Evolutionary conservation across 2,888 invertebrate genomes (phyloP).

Genomic region (Empis livida): DNA sequence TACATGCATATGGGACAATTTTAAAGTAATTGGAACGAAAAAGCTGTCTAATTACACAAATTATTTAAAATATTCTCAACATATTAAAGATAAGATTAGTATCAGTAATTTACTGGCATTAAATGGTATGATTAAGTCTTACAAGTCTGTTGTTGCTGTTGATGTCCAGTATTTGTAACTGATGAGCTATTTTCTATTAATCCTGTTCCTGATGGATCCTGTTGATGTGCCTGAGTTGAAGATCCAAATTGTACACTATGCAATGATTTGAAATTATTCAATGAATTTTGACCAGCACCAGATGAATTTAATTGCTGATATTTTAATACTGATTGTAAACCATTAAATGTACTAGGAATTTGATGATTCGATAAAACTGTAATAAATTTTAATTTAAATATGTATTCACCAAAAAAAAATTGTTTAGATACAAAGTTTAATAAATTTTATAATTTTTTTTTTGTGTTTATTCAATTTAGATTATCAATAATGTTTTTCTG

Average conservation of each 20-base stretch:
- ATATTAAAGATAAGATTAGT: too few relatives aligned
- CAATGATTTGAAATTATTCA: slow-evolving; percentile 25
- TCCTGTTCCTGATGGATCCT: slow-evolving; percentile 1
- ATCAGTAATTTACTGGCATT: too few relatives aligned
- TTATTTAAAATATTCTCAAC: too few relatives aligned
- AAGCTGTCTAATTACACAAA: too few relatives aligned
- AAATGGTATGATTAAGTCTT: slow-evolving; percentile 4
- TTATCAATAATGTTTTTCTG: too few relatives aligned
- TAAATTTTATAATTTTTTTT: too few relatives aligned
- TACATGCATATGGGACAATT: too few relatives aligned
- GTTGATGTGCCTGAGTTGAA: slow-evolving; percentile 2
- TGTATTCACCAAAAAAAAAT: too few relatives aligned
- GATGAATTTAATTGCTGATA: background rate
- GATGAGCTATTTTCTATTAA: slow-evolving; percentile 7
- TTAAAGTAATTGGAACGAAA: too few relatives aligned
- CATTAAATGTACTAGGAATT: background rate
- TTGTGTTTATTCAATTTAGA: too few relatives aligned
- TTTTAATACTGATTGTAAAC: slow-evolving; percentile 1
- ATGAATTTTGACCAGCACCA: slow-evolving; percentile 19
- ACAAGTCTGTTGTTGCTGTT: background rate
- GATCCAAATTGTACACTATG: slow-evolving; percentile 15
- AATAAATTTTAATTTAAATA: background rate
- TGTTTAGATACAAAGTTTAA: too few relatives aligned
- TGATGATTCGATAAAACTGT: background rate
- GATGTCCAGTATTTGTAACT: slow-evolving; percentile 2